Percentiles rank a stretch among this genome's conserved stretches.
These are phyloP conservation scores for Euleptes europaea DNA, from an alignment of 2,113 vertebrate species.

Conservation along the genomic window DNA sequence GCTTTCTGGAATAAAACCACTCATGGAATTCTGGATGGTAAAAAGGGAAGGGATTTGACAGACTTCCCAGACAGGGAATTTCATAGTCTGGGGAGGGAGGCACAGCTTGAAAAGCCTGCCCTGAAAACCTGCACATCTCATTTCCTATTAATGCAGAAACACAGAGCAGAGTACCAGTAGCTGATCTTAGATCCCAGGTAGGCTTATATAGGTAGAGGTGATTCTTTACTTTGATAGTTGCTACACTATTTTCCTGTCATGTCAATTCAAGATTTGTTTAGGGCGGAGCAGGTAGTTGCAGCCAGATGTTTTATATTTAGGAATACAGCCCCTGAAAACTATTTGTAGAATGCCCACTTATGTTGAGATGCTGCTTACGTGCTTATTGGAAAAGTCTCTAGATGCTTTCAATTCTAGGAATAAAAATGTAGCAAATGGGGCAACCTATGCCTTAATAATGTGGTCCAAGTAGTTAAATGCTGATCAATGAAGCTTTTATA, in stretches of 20 bases:
- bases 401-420: background rate
- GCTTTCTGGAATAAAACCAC: too few species aligned
- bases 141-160: too few species aligned
- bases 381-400: background rate
- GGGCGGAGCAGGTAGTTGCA: background rate
- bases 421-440: background rate
- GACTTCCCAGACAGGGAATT: too few species aligned
- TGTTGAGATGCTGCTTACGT: background rate
- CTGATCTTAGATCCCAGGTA: too few species aligned
- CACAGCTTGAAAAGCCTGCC: too few species aligned
- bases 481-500: background rate
- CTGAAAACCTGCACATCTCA: too few species aligned
- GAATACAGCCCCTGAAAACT: background rate
- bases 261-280: background rate
- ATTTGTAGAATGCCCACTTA: background rate
- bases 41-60: too few species aligned
- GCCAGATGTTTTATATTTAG: background rate
- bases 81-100: too few species aligned
- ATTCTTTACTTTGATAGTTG: too few species aligned
- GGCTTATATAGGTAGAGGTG: too few species aligned
- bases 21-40: too few species aligned
- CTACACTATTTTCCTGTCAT: background rate
- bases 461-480: background rate
- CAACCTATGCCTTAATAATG: background rate
- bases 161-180: too few species aligned